Evolutionary conservation across 2,113 vertebrate species (phyloP), one percentile per base, ranked within the genome.

Genomic region (Tragelaphus scriptus): DNA sequence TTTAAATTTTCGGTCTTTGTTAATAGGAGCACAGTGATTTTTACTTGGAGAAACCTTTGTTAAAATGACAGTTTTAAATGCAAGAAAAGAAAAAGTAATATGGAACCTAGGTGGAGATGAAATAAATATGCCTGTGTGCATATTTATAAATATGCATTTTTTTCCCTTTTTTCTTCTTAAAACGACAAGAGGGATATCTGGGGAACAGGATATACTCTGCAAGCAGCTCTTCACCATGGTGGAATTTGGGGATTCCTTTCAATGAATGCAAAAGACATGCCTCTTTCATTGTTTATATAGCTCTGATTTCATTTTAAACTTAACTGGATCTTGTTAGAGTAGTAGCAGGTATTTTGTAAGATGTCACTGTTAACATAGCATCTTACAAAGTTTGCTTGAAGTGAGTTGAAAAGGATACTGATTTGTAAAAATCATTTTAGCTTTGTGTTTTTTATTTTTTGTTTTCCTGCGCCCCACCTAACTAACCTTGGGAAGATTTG

Each of bases 401-500:
- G 79, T 87, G 63, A 90, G 32, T 40, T 58, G 85, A 51, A 82
- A 56, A 89, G 36, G 23, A 25, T 92, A 30, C 51, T 68, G 40
- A 23, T 88, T 44, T 84, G 19, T 81, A 55, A 75, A 97, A 80
- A 63, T 17, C 75, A 17, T 94, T 93, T n/a, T 44, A 49, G 25
- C 59, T 91, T 53, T 55, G 2, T 65, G 55, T 16, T 90, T 94
- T 53, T 90, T 53, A 51, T 92, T 88, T 85, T 63, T 97, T 97
- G 85, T 98, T 97, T 94, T 86, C 88, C 63, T 71, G 15, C 96
- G 90, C 51, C 49, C 65, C 85, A 32, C 40, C 87, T 92, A 28
- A 84, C 92, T 97, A 96, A 92, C 97, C 95, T 98, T 98, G 94
- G 88, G 3, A 59, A 79, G 51, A 30, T 88, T 25, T 44, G 90